A percentile compares a stretch with the other conserved stretches of the same genome.
phyloP scores from a whole-genome alignment of 2,888 invertebrate genomes.

The Leptothorax acervorum region DNA sequence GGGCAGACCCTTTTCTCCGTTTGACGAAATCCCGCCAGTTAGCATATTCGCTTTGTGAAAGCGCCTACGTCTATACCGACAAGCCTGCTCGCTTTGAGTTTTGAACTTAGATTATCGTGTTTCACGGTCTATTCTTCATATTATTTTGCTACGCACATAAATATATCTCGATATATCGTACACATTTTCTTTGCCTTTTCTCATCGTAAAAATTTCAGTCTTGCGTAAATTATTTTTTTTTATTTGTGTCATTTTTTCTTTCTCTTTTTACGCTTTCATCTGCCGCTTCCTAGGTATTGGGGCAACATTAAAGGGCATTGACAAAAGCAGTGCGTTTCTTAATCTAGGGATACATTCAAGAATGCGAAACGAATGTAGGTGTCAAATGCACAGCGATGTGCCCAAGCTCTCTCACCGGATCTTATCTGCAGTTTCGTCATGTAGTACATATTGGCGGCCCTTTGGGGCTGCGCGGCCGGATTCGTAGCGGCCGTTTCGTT shows the following conservation, averaged over 20 bases:
- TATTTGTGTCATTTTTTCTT: not conserved
- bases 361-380: not conserved
- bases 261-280: not conserved
- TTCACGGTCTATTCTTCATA: not conserved
- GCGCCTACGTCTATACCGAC: not conserved
- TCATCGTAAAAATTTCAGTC: not conserved
- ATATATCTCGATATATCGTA: not conserved
- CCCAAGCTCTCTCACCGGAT: conserved; percentile 87
- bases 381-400: not conserved
- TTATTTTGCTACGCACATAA: not conserved
- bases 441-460: conserved; percentile 96
- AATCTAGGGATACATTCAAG: not conserved
- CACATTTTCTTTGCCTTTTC: not conserved
- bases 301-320: not conserved
- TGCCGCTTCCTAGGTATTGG: not conserved
- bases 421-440: conserved; percentile 97
- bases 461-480: conserved; percentile 93
- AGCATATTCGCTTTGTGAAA: not conserved
- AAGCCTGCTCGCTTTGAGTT: not conserved
- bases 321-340: not conserved
- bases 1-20: not conserved
- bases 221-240: conserved; percentile 7
- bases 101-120: conserved; percentile 14
- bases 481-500: conserved; percentile 97
- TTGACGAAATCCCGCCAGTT: not conserved